phyloP scores from a whole-genome alignment of 2,888 invertebrate genomes.

The Melieria omissa region DNA sequence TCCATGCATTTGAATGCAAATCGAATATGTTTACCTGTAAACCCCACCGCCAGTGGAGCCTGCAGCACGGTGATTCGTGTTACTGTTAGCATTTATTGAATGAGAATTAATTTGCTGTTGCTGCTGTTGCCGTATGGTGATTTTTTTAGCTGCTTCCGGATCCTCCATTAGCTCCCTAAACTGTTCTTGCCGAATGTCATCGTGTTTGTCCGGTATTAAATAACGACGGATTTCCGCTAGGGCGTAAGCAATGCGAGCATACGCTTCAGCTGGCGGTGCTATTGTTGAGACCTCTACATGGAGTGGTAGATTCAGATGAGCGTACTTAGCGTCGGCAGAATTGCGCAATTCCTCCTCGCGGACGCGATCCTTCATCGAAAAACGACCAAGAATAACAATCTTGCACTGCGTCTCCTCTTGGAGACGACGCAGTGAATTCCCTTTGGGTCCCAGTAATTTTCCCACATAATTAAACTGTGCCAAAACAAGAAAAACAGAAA shows the following conservation, averaged over 20 bases:
- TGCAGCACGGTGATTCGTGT: slow-evolving; percentile 27
- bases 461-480: slow-evolving; percentile 94
- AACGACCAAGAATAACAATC: slow-evolving; percentile 93
- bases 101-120: slow-evolving; percentile 48
- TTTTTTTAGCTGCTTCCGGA: slow-evolving; percentile 63
- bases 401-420: slow-evolving; percentile 96
- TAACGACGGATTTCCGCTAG: slow-evolving; percentile 80
- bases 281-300: slow-evolving; percentile 90
- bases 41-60: slow-evolving; percentile 40
- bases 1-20: no score
- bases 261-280: slow-evolving; percentile 87
- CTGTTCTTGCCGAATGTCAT: slow-evolving; percentile 86
- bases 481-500: background rate
- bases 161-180: slow-evolving; percentile 77
- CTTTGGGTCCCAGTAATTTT: slow-evolving; percentile 92
- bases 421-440: slow-evolving; percentile 89
- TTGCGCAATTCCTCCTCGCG: slow-evolving; percentile 85
- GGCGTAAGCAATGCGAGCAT: slow-evolving; percentile 86
- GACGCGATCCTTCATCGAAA: slow-evolving; percentile 91
- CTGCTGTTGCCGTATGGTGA: slow-evolving; percentile 60
- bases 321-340: slow-evolving; percentile 87
- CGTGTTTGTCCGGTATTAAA: slow-evolving; percentile 74
- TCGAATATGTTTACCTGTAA: slow-evolving; percentile 47
- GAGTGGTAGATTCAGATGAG: slow-evolving; percentile 87
- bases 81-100: slow-evolving; percentile 39